Evolutionary conservation across 2,113 vertebrate species (phyloP), one percentile per base, ranked within the genome.

Genomic region (Monopterus albus): DNA sequence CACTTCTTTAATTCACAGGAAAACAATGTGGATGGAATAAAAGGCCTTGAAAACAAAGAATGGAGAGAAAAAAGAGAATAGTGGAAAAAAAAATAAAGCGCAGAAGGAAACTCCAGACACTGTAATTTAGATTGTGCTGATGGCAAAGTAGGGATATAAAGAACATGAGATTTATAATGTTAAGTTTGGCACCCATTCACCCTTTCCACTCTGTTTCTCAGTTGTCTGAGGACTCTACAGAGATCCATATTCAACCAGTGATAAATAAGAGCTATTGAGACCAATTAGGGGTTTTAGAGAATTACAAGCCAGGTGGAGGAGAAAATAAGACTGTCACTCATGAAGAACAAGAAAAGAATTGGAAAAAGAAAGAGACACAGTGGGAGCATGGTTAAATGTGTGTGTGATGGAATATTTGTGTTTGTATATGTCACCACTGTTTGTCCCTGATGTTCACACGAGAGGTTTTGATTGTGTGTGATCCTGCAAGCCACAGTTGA

Each of bases 121-220:
- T 91, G 87, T 88, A 85, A 90, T 91, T 90, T 85, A 88, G 72
- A 82, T 77, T 78, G 76, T 72, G 83, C 87, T 89, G 88, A 92
- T 88, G 86, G 83, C 70, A 82, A 89, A 75, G 82, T 29, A 52
- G 43, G 85, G 80, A 86, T 84, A 88, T 87, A 86, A 84, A 87
- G 86, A 88, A 88, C 75, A 72, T 74, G 68, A 88, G 88, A 90
- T 91, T 93, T 92, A 91, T 85, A 83, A 83, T 88, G 86, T 86
- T 91, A 78, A 70, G 84, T 81, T 91, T 91, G 91, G 88, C 86
- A 56, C 75, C 51, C 7, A 12, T 59, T 87, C 72, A 64, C 70
- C 72, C 53, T 86, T 90, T 89, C 88, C 90, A 87, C 78, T 91
- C 78, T 82, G 66, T 78, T 42, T 45, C 75, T 28, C 76, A 85